Evolutionary conservation across 2,888 invertebrate species (phyloP), one percentile per base, ranked within the genome.

Genomic region (Catocala sponsa): DNA sequence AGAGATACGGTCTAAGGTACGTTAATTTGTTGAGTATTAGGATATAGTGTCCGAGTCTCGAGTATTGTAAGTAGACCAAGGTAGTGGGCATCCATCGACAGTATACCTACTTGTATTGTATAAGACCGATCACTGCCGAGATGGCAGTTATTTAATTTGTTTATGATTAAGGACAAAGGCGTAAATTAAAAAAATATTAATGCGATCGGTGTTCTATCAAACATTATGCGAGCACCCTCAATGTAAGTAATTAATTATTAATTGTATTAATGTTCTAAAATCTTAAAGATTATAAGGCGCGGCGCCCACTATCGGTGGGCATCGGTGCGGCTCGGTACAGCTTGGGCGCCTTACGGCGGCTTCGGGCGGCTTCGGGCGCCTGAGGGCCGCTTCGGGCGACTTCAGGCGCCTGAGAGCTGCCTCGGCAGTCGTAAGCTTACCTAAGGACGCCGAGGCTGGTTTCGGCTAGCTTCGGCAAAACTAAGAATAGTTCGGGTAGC

Each of bases 271-370:
- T 76, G 70, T 65, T 76, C 64, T 58, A 63, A 63, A 67, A 72
- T 71, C 72, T 80, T 72, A 72, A 82, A 83, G 81, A 79, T 81
- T 82, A 69, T 74, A 77, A n/a, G n/a, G n/a, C n/a, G n/a, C n/a
- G n/a, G n/a, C n/a, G n/a, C n/a, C n/a, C n/a, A n/a, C n/a, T n/a
- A n/a, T n/a, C n/a, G n/a, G n/a, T n/a, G n/a, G n/a, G n/a, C n/a
- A n/a, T n/a, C n/a, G n/a, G n/a, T n/a, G n/a, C n/a, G n/a, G n/a
- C n/a, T n/a, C n/a, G n/a, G n/a, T n/a, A n/a, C n/a, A n/a, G n/a
- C n/a, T n/a, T n/a, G n/a, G n/a, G n/a, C n/a, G n/a, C n/a, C n/a
- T n/a, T n/a, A n/a, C n/a, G n/a, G n/a, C n/a, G n/a, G n/a, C n/a
- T n/a, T n/a, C n/a, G n/a, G n/a, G n/a, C n/a, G n/a, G n/a, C n/a